Base-by-base conservation (phyloP, 1,140 invertebrate genomes). In the Cyclina sinensis region DNA sequence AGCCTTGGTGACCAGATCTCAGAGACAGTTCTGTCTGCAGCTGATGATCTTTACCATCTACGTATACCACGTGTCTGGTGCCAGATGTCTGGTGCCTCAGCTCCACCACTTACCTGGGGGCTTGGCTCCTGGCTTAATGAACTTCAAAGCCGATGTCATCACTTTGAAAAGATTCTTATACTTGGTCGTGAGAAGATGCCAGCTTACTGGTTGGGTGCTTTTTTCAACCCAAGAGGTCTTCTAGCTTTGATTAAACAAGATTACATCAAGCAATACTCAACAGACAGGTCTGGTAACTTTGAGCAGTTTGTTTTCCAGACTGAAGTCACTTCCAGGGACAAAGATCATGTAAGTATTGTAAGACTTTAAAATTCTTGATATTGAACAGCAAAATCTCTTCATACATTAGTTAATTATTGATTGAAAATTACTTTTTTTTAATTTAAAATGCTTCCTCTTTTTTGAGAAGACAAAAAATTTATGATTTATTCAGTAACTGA, bases 321-420 rank as follows among this genome's bases (percentile, higher is more conserved):
- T 57, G 95, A 95, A 83, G 92, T 95, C 70, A 96, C 95, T 24
- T 91, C 93, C 7, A 92, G 95, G 78, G 95, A 96, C 89, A 95
- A 95, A 87, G 95, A 95, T 80, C 95, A 96, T 93, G 95, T 96
- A 92, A 94, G 94, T 94, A n/a, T n/a, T n/a, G n/a, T n/a, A n/a
- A n/a, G n/a, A n/a, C n/a, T n/a, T n/a, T n/a, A n/a, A n/a, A n/a
- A n/a, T n/a, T n/a, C n/a, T n/a, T n/a, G n/a, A n/a, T n/a, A n/a
- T n/a, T n/a, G n/a, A n/a, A n/a, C n/a, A n/a, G n/a, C n/a, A n/a
- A n/a, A n/a, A n/a, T n/a, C n/a, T n/a, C n/a, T n/a, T n/a, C n/a
- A n/a, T n/a, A n/a, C n/a, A n/a, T n/a, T n/a, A n/a, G n/a, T n/a
- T n/a, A n/a, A n/a, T n/a, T n/a, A n/a, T n/a, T n/a, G n/a, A n/a